Conservation (phyloP, 2,888 invertebrate species). For the Sinopyrophorus schimmeli region DNA sequence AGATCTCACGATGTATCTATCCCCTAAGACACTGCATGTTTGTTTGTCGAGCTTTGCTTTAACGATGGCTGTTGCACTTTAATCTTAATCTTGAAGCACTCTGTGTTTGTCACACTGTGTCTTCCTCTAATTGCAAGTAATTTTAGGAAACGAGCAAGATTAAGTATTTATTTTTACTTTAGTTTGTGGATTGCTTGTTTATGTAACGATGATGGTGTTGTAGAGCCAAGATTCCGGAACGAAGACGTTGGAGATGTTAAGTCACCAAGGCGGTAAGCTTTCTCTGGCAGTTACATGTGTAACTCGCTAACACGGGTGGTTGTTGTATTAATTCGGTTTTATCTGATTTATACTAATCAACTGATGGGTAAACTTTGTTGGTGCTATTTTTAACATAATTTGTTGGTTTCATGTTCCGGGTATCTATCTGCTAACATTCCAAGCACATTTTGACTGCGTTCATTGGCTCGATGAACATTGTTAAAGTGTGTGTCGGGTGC, state of each 20-base stretch:
- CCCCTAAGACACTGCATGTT: slow-evolving; percentile 30
- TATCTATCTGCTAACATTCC: slow-evolving; percentile 25
- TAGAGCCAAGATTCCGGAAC: slow-evolving; percentile 93
- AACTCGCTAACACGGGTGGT: slow-evolving; percentile 26
- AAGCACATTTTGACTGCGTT: slow-evolving; percentile 30
- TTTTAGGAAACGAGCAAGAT: no score
- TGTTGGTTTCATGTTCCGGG: slow-evolving; percentile 28
- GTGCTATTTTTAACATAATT: slow-evolving; percentile 26
- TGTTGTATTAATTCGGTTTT: slow-evolving; percentile 18
- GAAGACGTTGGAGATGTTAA: slow-evolving; percentile 86
- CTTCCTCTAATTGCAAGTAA: no score
- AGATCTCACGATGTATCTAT: slow-evolving; percentile 24
- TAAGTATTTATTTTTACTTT: no score
- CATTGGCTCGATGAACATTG: slow-evolving; percentile 23
- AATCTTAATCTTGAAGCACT: slow-evolving; percentile 18
- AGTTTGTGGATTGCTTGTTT: slow-evolving; percentile 26
- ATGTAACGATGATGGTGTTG: slow-evolving; percentile 49
- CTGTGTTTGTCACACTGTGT: slow-evolving; percentile 18
- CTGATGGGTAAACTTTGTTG: slow-evolving; percentile 20
- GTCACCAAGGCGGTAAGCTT: slow-evolving; percentile 92
- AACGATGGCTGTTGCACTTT: slow-evolving; percentile 19
- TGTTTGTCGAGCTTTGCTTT: slow-evolving; percentile 30
- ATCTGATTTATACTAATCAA: slow-evolving; percentile 18
- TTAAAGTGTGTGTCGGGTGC: slow-evolving; percentile 28
- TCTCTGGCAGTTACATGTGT: slow-evolving; percentile 24